Conservation (phyloP, 37 sponge, comb jelly and placozoan species). For the Aplysina aerophoba region DNA sequence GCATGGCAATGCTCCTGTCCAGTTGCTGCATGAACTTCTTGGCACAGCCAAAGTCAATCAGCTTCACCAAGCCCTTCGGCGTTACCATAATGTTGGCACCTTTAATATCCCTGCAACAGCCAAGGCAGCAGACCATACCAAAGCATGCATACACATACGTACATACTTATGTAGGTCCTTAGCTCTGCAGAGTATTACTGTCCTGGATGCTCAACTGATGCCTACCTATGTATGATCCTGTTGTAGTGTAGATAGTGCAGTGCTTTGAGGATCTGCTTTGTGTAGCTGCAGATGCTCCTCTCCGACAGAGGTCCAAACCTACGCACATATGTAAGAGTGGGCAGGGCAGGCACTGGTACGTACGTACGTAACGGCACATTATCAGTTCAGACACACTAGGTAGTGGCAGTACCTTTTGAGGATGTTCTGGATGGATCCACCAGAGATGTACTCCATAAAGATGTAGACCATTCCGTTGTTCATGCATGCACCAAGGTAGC, state of each 20-base stretch:
- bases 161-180: neutral
- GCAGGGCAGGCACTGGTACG: neutral
- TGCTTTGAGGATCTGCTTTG: conserved; percentile 74
- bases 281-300: conserved; percentile 63
- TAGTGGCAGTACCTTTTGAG: conserved; percentile 62
- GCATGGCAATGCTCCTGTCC: conserved; percentile 50
- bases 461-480: conserved; percentile 70
- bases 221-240: conserved; percentile 82
- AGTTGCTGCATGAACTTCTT: conserved; percentile 46
- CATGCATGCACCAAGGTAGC: conserved; percentile 82
- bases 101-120: conserved; percentile 76
- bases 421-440: conserved; percentile 81
- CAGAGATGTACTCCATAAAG: conserved; percentile 93
- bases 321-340: no score
- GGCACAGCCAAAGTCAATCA: conserved; percentile 96
- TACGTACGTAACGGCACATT: no score
- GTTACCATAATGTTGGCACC: conserved; percentile 93
- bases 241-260: conserved; percentile 82
- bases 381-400: neutral
- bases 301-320: conserved; percentile 87
- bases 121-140: neutral
- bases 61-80: conserved; percentile 75
- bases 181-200: neutral
- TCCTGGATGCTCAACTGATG: neutral
- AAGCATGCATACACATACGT: neutral